Percentiles rank a stretch among this genome's conserved stretches.
These are phyloP conservation scores for Diglossa cyanea DNA, from an alignment of 2,797 vertebrate genomes.

Conservation along the genomic window DNA sequence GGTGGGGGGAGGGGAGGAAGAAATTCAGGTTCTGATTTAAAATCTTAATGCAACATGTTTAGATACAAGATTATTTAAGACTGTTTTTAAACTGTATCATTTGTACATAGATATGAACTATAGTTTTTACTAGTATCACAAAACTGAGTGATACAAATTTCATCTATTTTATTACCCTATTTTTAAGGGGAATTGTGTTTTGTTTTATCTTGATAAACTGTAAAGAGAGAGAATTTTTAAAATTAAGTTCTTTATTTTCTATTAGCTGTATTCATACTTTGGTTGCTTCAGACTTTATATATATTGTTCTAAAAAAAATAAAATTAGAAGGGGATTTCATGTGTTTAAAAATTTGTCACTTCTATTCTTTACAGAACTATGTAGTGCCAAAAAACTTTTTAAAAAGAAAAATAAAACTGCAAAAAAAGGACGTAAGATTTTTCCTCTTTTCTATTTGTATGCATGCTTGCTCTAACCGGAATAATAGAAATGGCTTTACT, in stretches of 20 bases:
- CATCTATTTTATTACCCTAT: constrained; percentile 99
- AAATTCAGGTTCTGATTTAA: constrained; percentile 81
- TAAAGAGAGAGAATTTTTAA: constrained; percentile 90
- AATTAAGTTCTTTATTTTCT: constrained; percentile 98
- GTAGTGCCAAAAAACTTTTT: constrained; percentile 91
- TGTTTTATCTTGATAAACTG: constrained; percentile 91
- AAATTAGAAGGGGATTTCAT: constrained; percentile 93
- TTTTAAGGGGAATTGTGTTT: constrained; percentile 95
- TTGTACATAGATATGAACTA: constrained; percentile 91
- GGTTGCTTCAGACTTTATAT: constrained; percentile 89
- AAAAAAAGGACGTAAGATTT: constrained; percentile 64
- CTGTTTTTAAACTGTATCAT: constrained; percentile 95
- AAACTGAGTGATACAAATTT: constrained; percentile 98
- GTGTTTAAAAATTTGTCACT: constrained; percentile 87
- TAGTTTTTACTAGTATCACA: constrained; percentile 97
- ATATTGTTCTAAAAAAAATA: constrained; percentile 85
- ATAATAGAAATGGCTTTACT: background rate
- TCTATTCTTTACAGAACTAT: constrained; percentile 85
- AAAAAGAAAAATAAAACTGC: constrained; percentile 77
- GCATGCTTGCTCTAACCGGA: background rate
- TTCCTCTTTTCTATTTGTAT: constrained; percentile 61
- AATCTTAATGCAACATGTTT: constrained; percentile 81
- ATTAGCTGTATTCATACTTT: constrained; percentile 97
- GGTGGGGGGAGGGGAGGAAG: constrained; percentile 59
- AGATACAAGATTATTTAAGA: constrained; percentile 86